Base-by-base conservation (phyloP, 1,140 invertebrate genomes). In the Ceratina calcarata region DNA sequence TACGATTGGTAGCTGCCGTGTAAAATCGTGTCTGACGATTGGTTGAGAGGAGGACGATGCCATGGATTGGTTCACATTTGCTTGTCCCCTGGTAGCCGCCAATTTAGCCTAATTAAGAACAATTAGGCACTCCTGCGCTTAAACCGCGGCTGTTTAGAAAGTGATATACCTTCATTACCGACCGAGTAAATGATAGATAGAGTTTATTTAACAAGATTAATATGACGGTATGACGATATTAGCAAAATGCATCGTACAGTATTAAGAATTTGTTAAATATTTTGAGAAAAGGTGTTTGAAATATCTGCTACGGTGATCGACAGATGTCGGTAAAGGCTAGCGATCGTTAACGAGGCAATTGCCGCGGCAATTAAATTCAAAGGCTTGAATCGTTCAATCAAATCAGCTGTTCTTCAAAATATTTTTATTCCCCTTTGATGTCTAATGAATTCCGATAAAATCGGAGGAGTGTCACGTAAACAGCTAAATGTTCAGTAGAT, bases 81-180 rank as follows among this genome's bases (percentile, higher is more conserved):
- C 64, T 87, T 87, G 82, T 81, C 79, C 83, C 73, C 71, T 76
- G 75, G 60, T 86, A 86, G 84, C 74, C 84, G 76, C 86, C 88
- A 89, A 90, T 90, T 85, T 86, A 86, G 65, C 81, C 67, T 87
- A 87, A 90, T 91, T 85, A 89, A 78, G 73, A 84, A 66, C 88
- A 86, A 89, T 86, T 86, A 66, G 27, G 69, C 16, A 55, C 65
- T 70, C 70, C 79, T 51, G 78, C 55, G 61, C 18, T 76, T 18
- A 24, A 55, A 67, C 51, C 53, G 20, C 24, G 37, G 65, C 51
- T 57, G 24, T 70, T 62, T 61, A 27, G 57, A 37, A 22, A 73
- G 73, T 22, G 27, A 62, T 76, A 0, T 45, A 45, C 2, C 83
- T 84, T 45, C 65, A 22, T 85, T 85, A 69, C 55, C 83, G 68